Conservation (phyloP, 2,113 vertebrate species). For the Trichomycterus rosablanca region DNA sequence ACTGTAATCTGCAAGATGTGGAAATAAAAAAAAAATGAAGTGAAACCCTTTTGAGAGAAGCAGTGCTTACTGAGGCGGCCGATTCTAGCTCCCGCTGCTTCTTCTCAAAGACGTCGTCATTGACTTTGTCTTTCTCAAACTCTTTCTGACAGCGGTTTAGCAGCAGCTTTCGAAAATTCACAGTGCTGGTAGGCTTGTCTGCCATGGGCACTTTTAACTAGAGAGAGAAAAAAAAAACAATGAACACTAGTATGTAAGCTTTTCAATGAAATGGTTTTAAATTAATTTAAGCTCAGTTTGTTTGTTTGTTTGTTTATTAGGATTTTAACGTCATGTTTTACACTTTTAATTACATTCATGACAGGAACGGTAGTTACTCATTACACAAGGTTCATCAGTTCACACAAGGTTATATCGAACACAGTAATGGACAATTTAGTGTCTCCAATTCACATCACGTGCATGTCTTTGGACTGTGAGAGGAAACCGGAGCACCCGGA, state of each 20-base stretch:
- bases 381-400: too few relatives aligned
- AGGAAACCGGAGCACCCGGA: too few relatives aligned
- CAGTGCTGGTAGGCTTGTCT: constrained; percentile 87
- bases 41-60: constrained; percentile 1
- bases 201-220: constrained; percentile 88
- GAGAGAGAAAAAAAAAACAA: constrained; percentile 26
- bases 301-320: too few relatives aligned
- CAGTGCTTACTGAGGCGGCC: constrained; percentile 74
- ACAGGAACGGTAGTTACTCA: too few relatives aligned
- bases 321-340: too few relatives aligned
- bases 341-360: too few relatives aligned
- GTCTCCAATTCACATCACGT: too few relatives aligned
- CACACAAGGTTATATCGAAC: not conserved
- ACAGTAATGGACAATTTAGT: not conserved
- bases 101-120: constrained; percentile 94
- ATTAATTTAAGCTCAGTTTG: too few relatives aligned
- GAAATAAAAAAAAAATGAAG: constrained; percentile 3
- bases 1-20: constrained; percentile 4
- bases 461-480: too few relatives aligned
- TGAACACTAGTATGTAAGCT: not conserved
- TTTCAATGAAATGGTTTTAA: not conserved
- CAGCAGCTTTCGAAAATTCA: constrained; percentile 95
- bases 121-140: constrained; percentile 96
- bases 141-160: constrained; percentile 98
- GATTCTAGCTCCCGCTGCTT: constrained; percentile 95